Base-by-base conservation (phyloP, 1,140 invertebrate genomes). In the Drosophila erecta region DNA sequence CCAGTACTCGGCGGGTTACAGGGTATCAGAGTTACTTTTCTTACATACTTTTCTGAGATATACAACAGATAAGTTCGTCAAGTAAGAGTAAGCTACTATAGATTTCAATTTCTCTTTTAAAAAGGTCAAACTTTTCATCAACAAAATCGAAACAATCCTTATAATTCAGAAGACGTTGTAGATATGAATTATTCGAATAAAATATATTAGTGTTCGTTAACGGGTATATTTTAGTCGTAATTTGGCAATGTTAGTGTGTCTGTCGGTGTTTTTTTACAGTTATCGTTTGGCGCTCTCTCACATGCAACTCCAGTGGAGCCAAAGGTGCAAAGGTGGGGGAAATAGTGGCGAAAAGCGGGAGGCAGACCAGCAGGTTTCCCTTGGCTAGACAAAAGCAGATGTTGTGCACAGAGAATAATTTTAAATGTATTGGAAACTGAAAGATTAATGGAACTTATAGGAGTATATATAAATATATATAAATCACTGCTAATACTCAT, bases 381-480 rank as follows among this genome's bases (percentile, higher is more conserved):
- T 62, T 73, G 81, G 60, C 78, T 80, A 85, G 81, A 85, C 81
- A 84, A 77, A 73, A 73, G 70, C 70, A 73, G 66, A 71, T 70
- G 66, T 70, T 51, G 30, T 51, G 17, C 59, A 61, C 24, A n/a
- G 49, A 12, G 6, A 30, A 60, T 30, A 38, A 38, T 38, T 38
- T 12, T 3, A 12, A 37, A 12, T 8, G 10, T 37, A 37, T 37
- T 12, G 12, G 2, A 17, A 17, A 1, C 17, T 17, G 17, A n/a
- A n/a, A n/a, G n/a, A n/a, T n/a, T n/a, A n/a, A n/a, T n/a, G n/a
- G n/a, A n/a, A n/a, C n/a, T n/a, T n/a, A n/a, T n/a, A n/a, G n/a
- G n/a, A n/a, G n/a, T n/a, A n/a, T n/a, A n/a, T n/a, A n/a, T n/a
- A n/a, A n/a, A n/a, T n/a, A n/a, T n/a, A n/a, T n/a, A n/a, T n/a